Evolutionary conservation across 2,888 invertebrate species (phyloP), one percentile per base, ranked within the genome.

Genomic region (Therioaphis trifolii): DNA sequence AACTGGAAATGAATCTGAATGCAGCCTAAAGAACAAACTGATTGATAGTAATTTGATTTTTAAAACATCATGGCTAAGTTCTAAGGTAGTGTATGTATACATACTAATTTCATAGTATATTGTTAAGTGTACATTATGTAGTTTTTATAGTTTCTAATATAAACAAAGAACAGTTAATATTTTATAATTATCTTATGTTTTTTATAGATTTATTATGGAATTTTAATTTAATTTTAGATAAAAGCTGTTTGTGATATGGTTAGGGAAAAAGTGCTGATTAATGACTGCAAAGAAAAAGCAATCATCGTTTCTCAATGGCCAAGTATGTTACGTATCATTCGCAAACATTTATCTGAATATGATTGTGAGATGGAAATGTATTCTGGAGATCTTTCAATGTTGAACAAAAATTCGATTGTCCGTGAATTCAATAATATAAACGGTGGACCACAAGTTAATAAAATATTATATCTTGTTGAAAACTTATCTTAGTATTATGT

Each of bases 241-340:
- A 87, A 88, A 18, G 91, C 91, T 3, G 90, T 93, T 18, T 88
- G 94, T 86, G 88, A 91, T 15, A 91, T 91, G 4, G 87, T 94
- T 0, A 87, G 91, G 84, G 89, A 91, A 14, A 90, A 90, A 24
- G 90, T 93, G 0, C 87, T 89, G 21, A 85, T 86, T 0, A 87
- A 86, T 87, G 89, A 89, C 0, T 14, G 49, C 18, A 49, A 18
- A 49, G 94, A 96, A 85, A 96, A 96, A 88, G 92, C 93, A 0
- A 92, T 96, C 12, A 91, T 99, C 7, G 96, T 99, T 0, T 98
- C 97, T 0, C 98, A 98, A 88, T 99, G 98, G 98, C 94, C 95
- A 0, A 91, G 92, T 0, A 93, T 96, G 87, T 90, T 99, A 7
- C 89, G 92, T 0, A 90, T 98, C 66, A 89, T 98, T 14, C 92